Base-by-base conservation (phyloP, 92 coral and sea anemone genomes). In the Palythoa grandiflora region DNA sequence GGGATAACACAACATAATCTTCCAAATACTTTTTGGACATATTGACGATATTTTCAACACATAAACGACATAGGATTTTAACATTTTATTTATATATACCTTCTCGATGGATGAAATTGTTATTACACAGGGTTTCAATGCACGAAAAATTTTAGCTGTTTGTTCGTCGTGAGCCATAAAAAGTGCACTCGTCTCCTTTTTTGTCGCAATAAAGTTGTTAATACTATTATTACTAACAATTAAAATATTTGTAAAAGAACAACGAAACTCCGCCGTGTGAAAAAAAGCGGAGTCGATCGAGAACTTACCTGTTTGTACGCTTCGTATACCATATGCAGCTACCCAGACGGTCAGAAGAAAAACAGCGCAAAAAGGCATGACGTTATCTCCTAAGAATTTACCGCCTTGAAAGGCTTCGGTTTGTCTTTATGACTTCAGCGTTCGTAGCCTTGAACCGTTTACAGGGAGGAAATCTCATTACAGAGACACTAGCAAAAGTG, bases 171-270 rank as follows among this genome's bases (percentile, higher is more conserved):
- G 50, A 15, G 86, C 57, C 57, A 28, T 68, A 80, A 61, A 70
- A 81, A 35, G 6, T 61, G 12, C 21, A 20, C 55, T 65, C 16
- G 75, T 68, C 39, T 66, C 21, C 44, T 38, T 38, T 20, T 65
- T 16, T 44, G 63, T 81, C 60, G 65, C 86, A 48, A 53, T 51
- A 37, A 65, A n/a, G n/a, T 44, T 35, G 73, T 81, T 81, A 65
- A 81, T 47, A 65, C 44, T 66, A 63, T 61, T 63, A 81, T 81
- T 81, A 81, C 71, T 71, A 66, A 47, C 86, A 81, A 81, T 81
- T 81, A 81, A 81, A 63, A 48, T 21, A 81, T 66, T 21, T 13
- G 17, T 47, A 75, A 47, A 20, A 80, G 85, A 65, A 65, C 59
- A 80, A 65, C 55, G 36, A 21, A 66, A 51, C 16, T 6, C 75